Evolutionary conservation across 2,888 invertebrate species (phyloP).

Genomic region (Cosmorhoe ocellata): DNA sequence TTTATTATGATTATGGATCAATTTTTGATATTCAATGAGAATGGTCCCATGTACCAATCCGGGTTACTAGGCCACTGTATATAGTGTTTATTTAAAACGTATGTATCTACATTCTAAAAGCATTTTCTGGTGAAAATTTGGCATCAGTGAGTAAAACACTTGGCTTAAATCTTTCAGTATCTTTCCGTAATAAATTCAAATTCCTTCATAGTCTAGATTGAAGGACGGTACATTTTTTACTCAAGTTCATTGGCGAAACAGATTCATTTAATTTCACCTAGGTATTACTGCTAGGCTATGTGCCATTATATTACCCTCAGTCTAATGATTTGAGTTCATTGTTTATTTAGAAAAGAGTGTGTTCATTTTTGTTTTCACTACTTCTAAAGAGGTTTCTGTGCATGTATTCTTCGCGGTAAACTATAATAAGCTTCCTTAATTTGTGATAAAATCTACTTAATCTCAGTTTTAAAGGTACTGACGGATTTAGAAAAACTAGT

Average conservation of each 20-base stretch:
- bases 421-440: too few species aligned
- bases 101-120: conserved; percentile 24
- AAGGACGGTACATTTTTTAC: conserved; percentile 68
- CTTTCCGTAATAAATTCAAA: conserved; percentile 43
- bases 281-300: conserved; percentile 39
- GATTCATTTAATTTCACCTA: conserved; percentile 27
- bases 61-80: conserved; percentile 64
- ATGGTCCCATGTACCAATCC: conserved; percentile 76
- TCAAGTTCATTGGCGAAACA: conserved; percentile 52
- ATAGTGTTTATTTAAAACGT: conserved; percentile 19
- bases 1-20: conserved; percentile 67
- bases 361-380: too few species aligned
- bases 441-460: too few species aligned
- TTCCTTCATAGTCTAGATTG: conserved; percentile 50
- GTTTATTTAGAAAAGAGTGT: conserved; percentile 21
- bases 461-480: too few species aligned
- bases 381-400: too few species aligned
- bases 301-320: conserved; percentile 49
- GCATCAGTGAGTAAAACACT: conserved; percentile 50
- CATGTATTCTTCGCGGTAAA: too few species aligned
- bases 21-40: conserved; percentile 73
- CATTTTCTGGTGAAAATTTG: conserved; percentile 42
- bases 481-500: background rate
- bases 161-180: conserved; percentile 44
- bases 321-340: conserved; percentile 47